Evolutionary conservation across 2,888 invertebrate species (phyloP), one percentile per base, ranked within the genome.

Genomic region (Apodemia duryi): DNA sequence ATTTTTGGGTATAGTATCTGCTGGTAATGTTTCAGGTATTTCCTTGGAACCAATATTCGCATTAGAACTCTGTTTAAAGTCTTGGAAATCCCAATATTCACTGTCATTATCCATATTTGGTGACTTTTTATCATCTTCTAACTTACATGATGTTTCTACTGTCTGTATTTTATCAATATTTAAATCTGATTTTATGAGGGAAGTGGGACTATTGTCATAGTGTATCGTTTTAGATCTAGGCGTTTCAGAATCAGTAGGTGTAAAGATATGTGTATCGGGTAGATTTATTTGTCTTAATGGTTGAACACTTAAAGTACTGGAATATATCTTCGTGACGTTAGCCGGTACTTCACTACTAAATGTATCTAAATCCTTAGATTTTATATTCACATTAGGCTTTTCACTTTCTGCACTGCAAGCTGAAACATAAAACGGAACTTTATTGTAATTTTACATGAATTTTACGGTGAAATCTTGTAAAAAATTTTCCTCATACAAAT

Each of bases 201-300:
- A 77, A 11, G 81, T 70, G n/a, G 84, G 78, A 62, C 73, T 76
- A 63, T 70, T 80, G 68, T 86, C 83, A 69, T 92, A 91, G 73
- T 92, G 92, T 63, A 92, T 92, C 29, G 91, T 92, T 79, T 91
- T 92, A 43, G 92, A 92, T 69, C 91, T 83, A 43, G 92, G 92
- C 65, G 86, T 91, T 78, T 92, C 91, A 0, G 92, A 92, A 74
- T 92, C 90, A 41, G 90, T 90, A 5, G 92, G 92, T 65, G 92
- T 92, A 72, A 91, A 92, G 65, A 92, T 92, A 74, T 92, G 92
- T 35, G 92, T 92, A 68, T 92, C 92, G 10, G 92, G 92, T 67
- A 92, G 78, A 72, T 79, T 92, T 63, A 92, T 92, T 76, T 92
- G 92, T 62, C 92, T 74, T 67, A 91, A 72, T 54, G 89, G 89